Evolutionary conservation across 2,797 vertebrate species (phyloP).

Genomic region (Sphenodon punctatus): DNA sequence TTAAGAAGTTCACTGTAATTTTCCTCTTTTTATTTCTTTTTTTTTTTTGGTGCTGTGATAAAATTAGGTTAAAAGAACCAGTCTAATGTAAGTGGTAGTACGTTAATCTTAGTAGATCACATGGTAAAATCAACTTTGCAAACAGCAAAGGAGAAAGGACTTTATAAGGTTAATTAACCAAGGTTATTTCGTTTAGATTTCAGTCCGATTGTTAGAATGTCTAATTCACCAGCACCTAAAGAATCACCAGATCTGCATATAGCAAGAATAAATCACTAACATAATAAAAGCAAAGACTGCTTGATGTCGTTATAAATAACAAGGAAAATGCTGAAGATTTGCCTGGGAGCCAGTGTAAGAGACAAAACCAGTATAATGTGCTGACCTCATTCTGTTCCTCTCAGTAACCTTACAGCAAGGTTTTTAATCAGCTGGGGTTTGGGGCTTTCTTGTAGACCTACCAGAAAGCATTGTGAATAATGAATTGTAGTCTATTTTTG

Average conservation of each 20-base stretch:
- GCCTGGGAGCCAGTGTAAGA: conserved; percentile 30
- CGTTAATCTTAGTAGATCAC: background rate
- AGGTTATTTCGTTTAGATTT: conserved; percentile 17
- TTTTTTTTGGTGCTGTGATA: background rate
- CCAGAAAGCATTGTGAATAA: background rate
- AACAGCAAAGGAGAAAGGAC: background rate
- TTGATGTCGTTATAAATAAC: conserved; percentile 56
- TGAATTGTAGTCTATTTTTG: background rate
- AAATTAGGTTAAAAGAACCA: background rate
- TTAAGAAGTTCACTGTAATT: too few species aligned
- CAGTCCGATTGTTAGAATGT: conserved; percentile 4
- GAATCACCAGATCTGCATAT: conserved; percentile 33
- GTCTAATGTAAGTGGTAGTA: conserved; percentile 7
- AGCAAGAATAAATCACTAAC: conserved; percentile 35
- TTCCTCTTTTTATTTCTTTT: background rate
- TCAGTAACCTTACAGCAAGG: conserved; percentile 21
- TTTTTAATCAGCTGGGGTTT: conserved; percentile 24
- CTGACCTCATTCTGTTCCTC: conserved; percentile 56
- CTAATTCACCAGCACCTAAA: conserved; percentile 31
- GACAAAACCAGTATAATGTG: conserved; percentile 41
- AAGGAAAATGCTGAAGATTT: conserved; percentile 42
- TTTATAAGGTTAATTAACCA: conserved; percentile 25
- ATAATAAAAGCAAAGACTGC: conserved; percentile 33
- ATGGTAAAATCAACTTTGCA: conserved; percentile 8
- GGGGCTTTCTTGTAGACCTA: background rate